Percentiles rank a stretch among this genome's conserved stretches.
Evolutionary conservation across 2,113 vertebrate genomes (phyloP).

Genomic region (Grammomys surdaster): DNA sequence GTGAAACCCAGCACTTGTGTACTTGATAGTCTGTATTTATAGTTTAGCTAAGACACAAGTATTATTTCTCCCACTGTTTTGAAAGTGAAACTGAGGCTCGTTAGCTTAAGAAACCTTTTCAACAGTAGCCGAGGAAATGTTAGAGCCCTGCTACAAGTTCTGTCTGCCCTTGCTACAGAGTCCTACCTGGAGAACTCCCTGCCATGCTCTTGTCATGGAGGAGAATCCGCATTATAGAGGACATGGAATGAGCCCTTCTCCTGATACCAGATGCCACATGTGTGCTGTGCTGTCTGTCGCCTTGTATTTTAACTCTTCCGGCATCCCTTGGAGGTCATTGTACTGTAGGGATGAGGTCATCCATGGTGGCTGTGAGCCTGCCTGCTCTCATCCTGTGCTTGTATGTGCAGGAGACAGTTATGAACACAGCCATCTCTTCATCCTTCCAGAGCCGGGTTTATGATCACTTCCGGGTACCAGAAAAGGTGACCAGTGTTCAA

Average conservation of each 20-base stretch:
- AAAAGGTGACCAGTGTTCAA: not conserved
- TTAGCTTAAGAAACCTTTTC: not conserved
- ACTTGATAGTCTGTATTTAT: not conserved
- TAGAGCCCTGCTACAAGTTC: not conserved
- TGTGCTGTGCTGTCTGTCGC: not conserved
- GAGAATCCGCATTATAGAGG: not conserved
- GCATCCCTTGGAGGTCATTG: not conserved
- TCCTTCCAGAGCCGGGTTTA: not conserved
- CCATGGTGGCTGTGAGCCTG: accelerated
- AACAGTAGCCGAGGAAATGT: not conserved
- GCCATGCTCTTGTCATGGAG: not conserved
- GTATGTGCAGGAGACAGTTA: too few relatives aligned
- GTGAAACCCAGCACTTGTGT: not conserved
- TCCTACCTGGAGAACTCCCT: not conserved
- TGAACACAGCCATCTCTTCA: not conserved
- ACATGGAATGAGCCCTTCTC: not conserved
- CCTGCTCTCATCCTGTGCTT: not conserved
- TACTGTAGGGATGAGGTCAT: too few relatives aligned
- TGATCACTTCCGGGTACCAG: not conserved
- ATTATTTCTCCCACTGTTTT: not conserved
- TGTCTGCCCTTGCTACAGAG: not conserved
- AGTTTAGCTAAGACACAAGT: not conserved
- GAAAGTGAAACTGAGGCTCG: not conserved
- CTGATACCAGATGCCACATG: not conserved
- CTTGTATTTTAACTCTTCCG: not conserved